Evolutionary conservation across 2,797 vertebrate species (phyloP).

Genomic region (Malurus leucopterus): DNA sequence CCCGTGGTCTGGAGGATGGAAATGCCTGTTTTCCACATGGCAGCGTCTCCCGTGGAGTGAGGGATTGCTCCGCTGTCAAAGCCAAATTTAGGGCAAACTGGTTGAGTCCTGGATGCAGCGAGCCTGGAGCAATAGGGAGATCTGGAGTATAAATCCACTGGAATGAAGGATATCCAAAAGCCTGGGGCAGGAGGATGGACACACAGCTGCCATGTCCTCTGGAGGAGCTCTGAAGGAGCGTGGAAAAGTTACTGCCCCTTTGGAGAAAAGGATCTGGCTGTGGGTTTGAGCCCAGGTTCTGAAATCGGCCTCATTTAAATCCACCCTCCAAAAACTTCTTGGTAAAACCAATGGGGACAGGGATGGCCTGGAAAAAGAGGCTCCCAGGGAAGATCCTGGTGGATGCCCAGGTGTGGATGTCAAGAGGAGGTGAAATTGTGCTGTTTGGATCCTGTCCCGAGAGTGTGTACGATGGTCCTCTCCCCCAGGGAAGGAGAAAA

Average conservation of each 20-base stretch:
- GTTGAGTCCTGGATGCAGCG: rapidly evolving
- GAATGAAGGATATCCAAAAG: not conserved
- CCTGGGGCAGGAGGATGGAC: not conserved
- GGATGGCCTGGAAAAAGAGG: not conserved
- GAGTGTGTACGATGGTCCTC: rapidly evolving
- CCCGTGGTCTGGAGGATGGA: not conserved
- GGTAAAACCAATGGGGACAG: not conserved
- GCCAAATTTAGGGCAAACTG: not conserved
- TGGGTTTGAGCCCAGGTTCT: not conserved
- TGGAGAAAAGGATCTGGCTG: not conserved
- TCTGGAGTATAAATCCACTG: not conserved
- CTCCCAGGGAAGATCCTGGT: not conserved
- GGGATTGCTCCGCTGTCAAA: not conserved
- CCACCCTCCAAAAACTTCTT: not conserved
- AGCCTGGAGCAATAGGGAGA: not conserved
- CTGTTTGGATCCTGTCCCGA: not conserved
- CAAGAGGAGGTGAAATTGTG: not conserved
- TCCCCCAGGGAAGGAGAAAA: not conserved
- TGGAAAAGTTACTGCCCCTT: not conserved
- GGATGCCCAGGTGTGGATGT: rapidly evolving
- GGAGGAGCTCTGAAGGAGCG: not conserved
- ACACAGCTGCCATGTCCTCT: not conserved
- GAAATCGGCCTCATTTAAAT: not conserved
- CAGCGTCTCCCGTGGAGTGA: rapidly evolving
- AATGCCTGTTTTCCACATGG: not conserved